Conservation (phyloP, 1,140 invertebrate genomes). For the Drosophila nasuta region DNA sequence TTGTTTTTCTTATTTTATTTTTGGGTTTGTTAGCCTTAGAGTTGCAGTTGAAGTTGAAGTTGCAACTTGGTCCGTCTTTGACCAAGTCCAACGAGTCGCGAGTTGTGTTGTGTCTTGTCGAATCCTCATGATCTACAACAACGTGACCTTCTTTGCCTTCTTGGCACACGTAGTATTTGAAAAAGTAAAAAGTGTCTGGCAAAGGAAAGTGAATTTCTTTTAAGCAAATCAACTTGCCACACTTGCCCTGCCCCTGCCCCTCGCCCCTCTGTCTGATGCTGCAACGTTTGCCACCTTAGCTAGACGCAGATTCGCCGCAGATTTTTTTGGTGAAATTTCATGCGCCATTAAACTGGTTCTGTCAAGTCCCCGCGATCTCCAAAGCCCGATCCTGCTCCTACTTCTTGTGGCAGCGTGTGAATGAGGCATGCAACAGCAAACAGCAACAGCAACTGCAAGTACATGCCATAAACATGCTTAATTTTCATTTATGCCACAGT, state of each 20-base stretch:
- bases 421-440: slow-evolving; percentile 51
- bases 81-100: slow-evolving; percentile 34
- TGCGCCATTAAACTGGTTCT: slow-evolving; percentile 82
- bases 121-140: slow-evolving; percentile 79
- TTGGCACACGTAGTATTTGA: slow-evolving; percentile 50
- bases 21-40: slow-evolving; percentile 55
- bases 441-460: background rate
- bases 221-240: slow-evolving; percentile 79
- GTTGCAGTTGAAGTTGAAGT: background rate
- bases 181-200: slow-evolving; percentile 52
- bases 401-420: slow-evolving; percentile 49
- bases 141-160: slow-evolving; percentile 78
- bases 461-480: slow-evolving; percentile 58
- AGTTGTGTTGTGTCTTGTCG: slow-evolving; percentile 40
- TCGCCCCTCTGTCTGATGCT: background rate
- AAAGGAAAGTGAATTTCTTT: slow-evolving; percentile 82
- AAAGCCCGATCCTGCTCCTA: slow-evolving; percentile 7
- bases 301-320: slow-evolving; percentile 67
- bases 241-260: slow-evolving; percentile 11
- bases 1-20: background rate
- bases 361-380: slow-evolving; percentile 32
- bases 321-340: slow-evolving; percentile 77
- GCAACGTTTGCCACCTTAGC: slow-evolving; percentile 48
- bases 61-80: slow-evolving; percentile 30
- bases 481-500: slow-evolving; percentile 69